These are phyloP conservation scores for Etia nguti DNA, from an alignment of 2,113 vertebrate genomes.

Conservation along the genomic window DNA sequence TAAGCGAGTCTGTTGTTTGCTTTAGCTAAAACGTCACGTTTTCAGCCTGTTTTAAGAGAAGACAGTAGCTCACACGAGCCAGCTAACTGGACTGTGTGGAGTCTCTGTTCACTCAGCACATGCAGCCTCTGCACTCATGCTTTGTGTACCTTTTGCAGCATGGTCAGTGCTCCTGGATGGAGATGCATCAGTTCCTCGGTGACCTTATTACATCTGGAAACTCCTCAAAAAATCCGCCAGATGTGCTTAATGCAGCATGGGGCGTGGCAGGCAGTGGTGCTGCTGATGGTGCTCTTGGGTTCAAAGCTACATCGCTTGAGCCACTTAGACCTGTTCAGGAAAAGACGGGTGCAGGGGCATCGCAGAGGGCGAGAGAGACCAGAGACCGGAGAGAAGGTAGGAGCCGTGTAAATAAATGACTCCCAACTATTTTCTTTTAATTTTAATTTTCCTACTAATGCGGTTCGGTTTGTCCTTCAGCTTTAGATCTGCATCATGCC, in stretches of 20 bases:
- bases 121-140: not conserved
- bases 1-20: not conserved
- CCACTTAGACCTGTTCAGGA: constrained; percentile 18
- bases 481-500: constrained; percentile 52
- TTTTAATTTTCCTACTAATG: not conserved
- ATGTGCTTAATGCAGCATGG: constrained; percentile 59
- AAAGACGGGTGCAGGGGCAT: constrained; percentile 22
- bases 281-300: constrained; percentile 21
- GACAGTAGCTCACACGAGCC: not conserved
- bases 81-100: not conserved
- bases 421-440: rapidly evolving
- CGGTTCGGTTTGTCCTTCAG: not conserved
- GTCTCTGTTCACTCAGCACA: not conserved
- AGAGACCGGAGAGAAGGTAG: constrained; percentile 26
- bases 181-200: constrained; percentile 75
- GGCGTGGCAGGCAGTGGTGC: constrained; percentile 15
- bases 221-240: constrained; percentile 53
- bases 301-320: constrained; percentile 42
- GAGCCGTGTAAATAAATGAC: not conserved
- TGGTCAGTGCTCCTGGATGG: constrained; percentile 72
- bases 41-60: not conserved
- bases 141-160: constrained; percentile 35
- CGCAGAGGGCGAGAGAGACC: constrained; percentile 20
- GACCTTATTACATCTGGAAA: constrained; percentile 69
- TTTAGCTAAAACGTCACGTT: not conserved